Conservation (phyloP, 2,113 vertebrate genomes). For the Chinchilla lanigera region DNA sequence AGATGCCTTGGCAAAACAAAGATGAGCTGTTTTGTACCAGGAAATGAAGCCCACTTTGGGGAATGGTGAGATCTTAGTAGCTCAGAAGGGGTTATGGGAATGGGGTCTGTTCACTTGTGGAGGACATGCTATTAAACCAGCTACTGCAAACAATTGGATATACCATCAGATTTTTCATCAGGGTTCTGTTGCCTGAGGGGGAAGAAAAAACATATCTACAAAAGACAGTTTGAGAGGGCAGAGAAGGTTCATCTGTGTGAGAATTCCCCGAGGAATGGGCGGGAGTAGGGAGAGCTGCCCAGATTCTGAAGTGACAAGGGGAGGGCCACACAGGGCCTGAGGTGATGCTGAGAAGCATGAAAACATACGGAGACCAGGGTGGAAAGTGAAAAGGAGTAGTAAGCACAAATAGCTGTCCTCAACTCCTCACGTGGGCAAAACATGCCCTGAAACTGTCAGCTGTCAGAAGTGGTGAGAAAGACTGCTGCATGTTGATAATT, state of each 20-base stretch:
- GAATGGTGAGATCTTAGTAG: background rate
- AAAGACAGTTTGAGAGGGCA: background rate
- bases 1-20: background rate
- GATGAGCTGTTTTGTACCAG: background rate
- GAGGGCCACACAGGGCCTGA: background rate
- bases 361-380: accelerated
- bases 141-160: background rate
- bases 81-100: background rate
- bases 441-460: background rate
- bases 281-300: no score
- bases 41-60: background rate
- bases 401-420: background rate
- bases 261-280: background rate
- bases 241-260: background rate
- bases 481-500: background rate
- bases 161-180: background rate
- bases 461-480: background rate
- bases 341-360: background rate
- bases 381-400: background rate
- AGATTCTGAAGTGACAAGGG: background rate
- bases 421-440: background rate
- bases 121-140: background rate
- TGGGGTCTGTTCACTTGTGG: background rate
- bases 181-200: background rate
- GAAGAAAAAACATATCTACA: background rate